Evolutionary conservation across 2,888 invertebrate genomes (phyloP), one percentile per base, ranked within the genome.

Genomic region (Auanema sp.): DNA sequence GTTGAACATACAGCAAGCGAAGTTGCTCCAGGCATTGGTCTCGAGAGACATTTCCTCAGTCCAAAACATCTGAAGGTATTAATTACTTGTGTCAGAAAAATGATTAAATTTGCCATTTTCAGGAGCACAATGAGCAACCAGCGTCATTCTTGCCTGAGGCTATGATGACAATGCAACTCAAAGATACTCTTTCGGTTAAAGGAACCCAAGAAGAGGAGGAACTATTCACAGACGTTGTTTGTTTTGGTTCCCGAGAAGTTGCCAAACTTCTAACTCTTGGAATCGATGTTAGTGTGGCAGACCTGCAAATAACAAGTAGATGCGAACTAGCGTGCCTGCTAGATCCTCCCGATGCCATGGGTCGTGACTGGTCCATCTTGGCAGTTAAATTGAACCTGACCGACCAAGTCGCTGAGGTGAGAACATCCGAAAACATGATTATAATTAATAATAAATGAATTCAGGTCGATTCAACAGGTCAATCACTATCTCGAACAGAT

Each of bases 1-100:
- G 78, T 82, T 24, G 88, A 89, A 75, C 88, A 88, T 84, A 89
- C 89, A 11, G 84, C 90, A 25, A 84, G 86, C 55, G 87, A 88
- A 76, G 88, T 90, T 54, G 89, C 89, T 72, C 90, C 91, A 1
- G 90, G 90, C 14, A 85, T 90, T 77, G 83, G 88, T 58, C 80
- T 89, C 16, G 89, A 90, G 83, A 87, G 88, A 66, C 89, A 89
- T 78, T 87, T 89, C 76, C 84, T 90, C 51, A 90, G 90, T 80
- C 86, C 89, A 14, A 72, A 72, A 43, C 81, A 81, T 58, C 58
- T 76, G n/a, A 65, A 63, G 54, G 66, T 66, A 14, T 8, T 24
- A 6, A 6, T 3, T 5, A 47, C 47, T 47, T 47, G 4, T 3
- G 21, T 21, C 10, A 43, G 11, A n/a, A 43, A 43, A n/a, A 43